Evolutionary conservation across 1,140 invertebrate species (phyloP), one percentile per base, ranked within the genome.

Genomic region (Phthorimaea operculella): DNA sequence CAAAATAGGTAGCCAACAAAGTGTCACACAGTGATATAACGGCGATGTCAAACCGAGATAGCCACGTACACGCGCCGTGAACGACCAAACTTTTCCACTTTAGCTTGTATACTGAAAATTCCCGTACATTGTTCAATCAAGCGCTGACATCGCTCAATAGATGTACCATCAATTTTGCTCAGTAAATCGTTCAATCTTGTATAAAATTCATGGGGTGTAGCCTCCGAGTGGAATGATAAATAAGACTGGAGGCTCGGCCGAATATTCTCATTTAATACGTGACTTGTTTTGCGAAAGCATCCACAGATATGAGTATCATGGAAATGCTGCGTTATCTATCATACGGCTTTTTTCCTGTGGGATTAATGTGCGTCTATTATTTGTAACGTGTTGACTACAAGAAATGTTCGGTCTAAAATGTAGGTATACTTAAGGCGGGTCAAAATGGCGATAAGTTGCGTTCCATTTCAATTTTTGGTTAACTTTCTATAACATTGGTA

Each of bases 231-330:
- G 81, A 82, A 84, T 84, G 79, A 84, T 84, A 84, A 83, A 84
- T 84, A 84, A 79, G 79, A 72, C 66, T 67, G 68, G 74, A 77
- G 79, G 78, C 75, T 77, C 68, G 70, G 64, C 79, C 81, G 73
- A 84, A 82, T 84, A 84, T 84, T 84, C 81, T 82, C 81, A 84
- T 84, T 82, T 84, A 81, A 72, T 84, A 84, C 81, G 81, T 84
- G 81, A 84, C 81, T 74, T 82, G 81, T 79, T 81, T 82, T 67
- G 73, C 66, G 72, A 80, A 72, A 70, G 70, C 70, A 69, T 63
- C 62, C 60, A 55, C 56, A 61, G 69, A 81, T 79, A 76, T 79
- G 74, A 72, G 76, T 76, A 76, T 74, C 66, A 28, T 50, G 64
- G 62, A 63, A 62, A 68, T 62, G 60, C 58, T 55, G 57, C 51